These are phyloP conservation scores for Herpetotheres cachinnans DNA, from an alignment of 2,113 vertebrate genomes.

Conservation along the genomic window DNA sequence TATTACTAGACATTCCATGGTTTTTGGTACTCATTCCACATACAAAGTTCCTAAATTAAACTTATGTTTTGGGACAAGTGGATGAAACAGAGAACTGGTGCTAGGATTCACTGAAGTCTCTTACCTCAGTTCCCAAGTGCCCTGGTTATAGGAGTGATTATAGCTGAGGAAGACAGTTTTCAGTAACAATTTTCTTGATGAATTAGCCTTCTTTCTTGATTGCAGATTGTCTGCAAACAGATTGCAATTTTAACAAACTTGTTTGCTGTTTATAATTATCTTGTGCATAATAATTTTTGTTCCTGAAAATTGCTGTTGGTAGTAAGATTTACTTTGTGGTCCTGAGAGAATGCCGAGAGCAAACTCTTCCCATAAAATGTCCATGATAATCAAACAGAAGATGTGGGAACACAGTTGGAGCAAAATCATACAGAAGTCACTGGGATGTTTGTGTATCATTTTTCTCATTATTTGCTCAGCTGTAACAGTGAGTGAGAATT, in stretches of 20 bases:
- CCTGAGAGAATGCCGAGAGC: neutral
- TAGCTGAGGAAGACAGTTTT: neutral
- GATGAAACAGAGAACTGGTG: neutral
- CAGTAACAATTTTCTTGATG: neutral
- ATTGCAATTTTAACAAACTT: neutral
- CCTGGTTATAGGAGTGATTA: neutral
- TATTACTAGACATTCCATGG: neutral
- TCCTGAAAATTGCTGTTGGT: neutral
- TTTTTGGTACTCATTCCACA: neutral
- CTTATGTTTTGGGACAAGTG: neutral
- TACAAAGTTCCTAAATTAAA: neutral
- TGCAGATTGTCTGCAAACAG: slow-evolving; percentile 47
- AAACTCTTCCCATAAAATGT: neutral
- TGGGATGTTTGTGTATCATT: neutral
- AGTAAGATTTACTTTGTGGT: neutral
- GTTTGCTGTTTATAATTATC: neutral
- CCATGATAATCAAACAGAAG: neutral
- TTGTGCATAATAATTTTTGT: neutral
- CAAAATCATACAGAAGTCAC: neutral
- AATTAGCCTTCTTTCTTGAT: slow-evolving; percentile 2
- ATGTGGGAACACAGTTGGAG: neutral
- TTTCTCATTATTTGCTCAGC: slow-evolving; percentile 26
- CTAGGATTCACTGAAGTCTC: neutral
- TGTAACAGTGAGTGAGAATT: neutral
- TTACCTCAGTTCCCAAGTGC: neutral